These are phyloP conservation scores for Galaxias olidus DNA, from an alignment of 2,797 vertebrate genomes.

Conservation along the genomic window DNA sequence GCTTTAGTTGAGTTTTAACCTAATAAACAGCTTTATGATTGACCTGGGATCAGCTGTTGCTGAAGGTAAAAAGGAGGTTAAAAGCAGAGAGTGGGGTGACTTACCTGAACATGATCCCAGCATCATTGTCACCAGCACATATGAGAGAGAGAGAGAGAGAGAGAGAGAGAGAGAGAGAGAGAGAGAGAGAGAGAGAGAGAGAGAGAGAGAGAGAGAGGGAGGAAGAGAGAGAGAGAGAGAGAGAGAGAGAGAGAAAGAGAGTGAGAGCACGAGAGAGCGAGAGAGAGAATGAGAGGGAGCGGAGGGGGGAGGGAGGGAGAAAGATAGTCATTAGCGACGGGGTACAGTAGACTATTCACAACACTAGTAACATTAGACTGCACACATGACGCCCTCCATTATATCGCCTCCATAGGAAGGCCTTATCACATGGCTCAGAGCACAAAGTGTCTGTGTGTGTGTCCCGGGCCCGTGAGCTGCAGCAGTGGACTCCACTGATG, in stretches of 20 bases:
- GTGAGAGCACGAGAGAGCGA: constrained; percentile 31
- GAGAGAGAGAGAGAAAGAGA: not conserved
- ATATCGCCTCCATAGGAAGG: not conserved
- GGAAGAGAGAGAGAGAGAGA: constrained; percentile 31
- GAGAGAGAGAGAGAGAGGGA: constrained; percentile 5
- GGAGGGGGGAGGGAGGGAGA: constrained; percentile 3
- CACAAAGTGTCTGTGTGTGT: not conserved
- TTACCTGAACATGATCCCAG: constrained; percentile 62
- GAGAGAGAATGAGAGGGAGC: constrained; percentile 7
- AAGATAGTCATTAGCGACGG: constrained; percentile 35
- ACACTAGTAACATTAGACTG: not conserved
- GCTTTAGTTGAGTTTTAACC: constrained; percentile 21
- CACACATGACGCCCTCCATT: not conserved
- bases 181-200: constrained; percentile 4
- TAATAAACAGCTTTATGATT: constrained; percentile 16
- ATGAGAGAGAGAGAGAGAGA: constrained; percentile 6
- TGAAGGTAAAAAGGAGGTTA: constrained; percentile 25
- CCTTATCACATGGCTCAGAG: not conserved
- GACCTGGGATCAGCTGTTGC: constrained; percentile 38
- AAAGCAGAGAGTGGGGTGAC: constrained; percentile 38
- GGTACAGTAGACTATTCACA: not conserved
- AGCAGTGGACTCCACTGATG: constrained; percentile 52
- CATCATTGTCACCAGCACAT: constrained; percentile 46
- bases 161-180: constrained; percentile 28
- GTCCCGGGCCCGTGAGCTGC: constrained; percentile 35